phyloP scores from a whole-genome alignment of 1,140 invertebrate genomes.

The Conopomorpha cramerella region DNA sequence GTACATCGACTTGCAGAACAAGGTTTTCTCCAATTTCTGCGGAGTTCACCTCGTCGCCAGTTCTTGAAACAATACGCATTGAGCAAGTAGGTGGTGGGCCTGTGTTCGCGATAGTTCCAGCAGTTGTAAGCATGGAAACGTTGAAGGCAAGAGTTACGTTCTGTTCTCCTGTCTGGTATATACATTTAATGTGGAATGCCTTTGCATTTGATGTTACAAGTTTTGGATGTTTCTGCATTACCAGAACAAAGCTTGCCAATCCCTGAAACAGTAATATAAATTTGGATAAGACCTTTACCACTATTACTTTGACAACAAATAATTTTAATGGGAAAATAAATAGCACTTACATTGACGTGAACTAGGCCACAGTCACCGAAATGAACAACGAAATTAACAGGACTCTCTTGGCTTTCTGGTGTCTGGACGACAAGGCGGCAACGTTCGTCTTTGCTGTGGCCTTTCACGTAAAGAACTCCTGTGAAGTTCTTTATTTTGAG shows the following conservation, averaged over 20 bases:
- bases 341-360: slow-evolving; percentile 80
- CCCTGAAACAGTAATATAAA: slow-evolving; percentile 70
- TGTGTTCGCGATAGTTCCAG: slow-evolving; percentile 93
- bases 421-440: slow-evolving; percentile 81
- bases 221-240: slow-evolving; percentile 95
- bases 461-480: slow-evolving; percentile 91
- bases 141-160: slow-evolving; percentile 93
- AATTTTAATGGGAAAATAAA: slow-evolving; percentile 73
- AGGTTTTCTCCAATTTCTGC: slow-evolving; percentile 93
- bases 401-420: slow-evolving; percentile 68
- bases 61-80: slow-evolving; percentile 88
- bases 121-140: slow-evolving; percentile 93
- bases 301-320: slow-evolving; percentile 91
- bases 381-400: slow-evolving; percentile 87
- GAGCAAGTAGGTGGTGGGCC: slow-evolving; percentile 90
- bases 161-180: slow-evolving; percentile 92
- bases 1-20: slow-evolving; percentile 90
- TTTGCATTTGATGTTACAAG: slow-evolving; percentile 93
- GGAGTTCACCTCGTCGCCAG: slow-evolving; percentile 85
- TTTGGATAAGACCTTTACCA: slow-evolving; percentile 88
- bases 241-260: slow-evolving; percentile 88
- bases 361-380: slow-evolving; percentile 91
- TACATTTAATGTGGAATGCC: slow-evolving; percentile 93
- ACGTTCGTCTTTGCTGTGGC: slow-evolving; percentile 89
- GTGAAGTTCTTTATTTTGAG: slow-evolving; percentile 86